A percentile compares a stretch with the other conserved stretches of the same genome.
These are phyloP conservation scores for Palythoa grandiflora DNA, from an alignment of 92 coral and sea anemone genomes.

Conservation along the genomic window DNA sequence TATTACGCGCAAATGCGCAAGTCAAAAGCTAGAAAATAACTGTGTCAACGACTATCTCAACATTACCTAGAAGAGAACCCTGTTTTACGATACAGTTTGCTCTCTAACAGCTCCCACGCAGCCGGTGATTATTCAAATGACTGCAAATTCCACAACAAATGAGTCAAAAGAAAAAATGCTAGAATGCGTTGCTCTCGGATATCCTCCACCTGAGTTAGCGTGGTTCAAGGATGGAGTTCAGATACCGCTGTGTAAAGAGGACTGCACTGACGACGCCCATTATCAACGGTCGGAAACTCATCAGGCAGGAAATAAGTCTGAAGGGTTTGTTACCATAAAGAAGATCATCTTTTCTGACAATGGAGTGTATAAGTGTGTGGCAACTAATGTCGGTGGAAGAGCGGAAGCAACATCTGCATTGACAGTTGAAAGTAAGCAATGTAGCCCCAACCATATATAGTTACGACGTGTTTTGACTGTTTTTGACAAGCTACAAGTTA, in stretches of 20 bases:
- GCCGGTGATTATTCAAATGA: not conserved
- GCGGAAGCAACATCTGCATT: slow-evolving; percentile 1
- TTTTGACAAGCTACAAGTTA: no score
- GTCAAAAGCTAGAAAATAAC: no score
- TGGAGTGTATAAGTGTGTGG: slow-evolving; percentile 23
- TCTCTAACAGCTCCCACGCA: slow-evolving; percentile 6
- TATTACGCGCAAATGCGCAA: no score
- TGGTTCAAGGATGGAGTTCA: slow-evolving; percentile 25
- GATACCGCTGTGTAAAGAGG: not conserved
- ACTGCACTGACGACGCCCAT: not conserved
- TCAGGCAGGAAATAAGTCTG: slow-evolving; percentile 12
- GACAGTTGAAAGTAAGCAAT: slow-evolving; percentile 32
- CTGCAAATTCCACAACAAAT: slow-evolving; percentile 1
- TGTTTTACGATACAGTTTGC: not conserved
- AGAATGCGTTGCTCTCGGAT: slow-evolving; percentile 2
- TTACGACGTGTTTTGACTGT: no score
- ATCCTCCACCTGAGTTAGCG: slow-evolving; percentile 23
- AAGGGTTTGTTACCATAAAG: slow-evolving; percentile 12
- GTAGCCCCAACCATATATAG: no score
- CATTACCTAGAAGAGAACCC: no score
- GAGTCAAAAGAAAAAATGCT: not conserved
- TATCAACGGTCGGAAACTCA: not conserved
- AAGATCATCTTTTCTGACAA: slow-evolving; percentile 7
- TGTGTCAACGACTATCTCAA: no score
- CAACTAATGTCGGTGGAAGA: not conserved